Evolutionary conservation across 2,113 vertebrate species (phyloP), one percentile per base, ranked within the genome.

Genomic region (Phalacrocorax carbo): DNA sequence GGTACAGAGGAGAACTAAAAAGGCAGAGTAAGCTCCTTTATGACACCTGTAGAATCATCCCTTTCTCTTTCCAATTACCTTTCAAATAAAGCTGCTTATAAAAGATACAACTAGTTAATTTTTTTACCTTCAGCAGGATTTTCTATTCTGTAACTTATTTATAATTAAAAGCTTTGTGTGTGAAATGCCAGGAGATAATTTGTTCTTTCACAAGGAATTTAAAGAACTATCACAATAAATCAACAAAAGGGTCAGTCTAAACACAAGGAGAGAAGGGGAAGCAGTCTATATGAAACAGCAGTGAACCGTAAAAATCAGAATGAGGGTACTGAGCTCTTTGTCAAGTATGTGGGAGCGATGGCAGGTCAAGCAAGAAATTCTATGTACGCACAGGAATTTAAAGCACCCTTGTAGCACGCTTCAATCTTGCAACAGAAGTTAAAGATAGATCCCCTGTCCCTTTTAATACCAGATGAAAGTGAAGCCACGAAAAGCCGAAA

Each of bases 371-470:
- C 55, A 70, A 48, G 26, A 44, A 81, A 73, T 58, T 70, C 40
- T 66, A 1, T 10, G 10, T 7, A 23, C 6, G 32, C 36, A 14
- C 1, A 3, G 48, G 8, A 0, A 52, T 26, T 40, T 49, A 38
- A n/a, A 79, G 23, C 26, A 16, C 27, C 26, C 21, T 18, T 4
- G 13, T 15, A 54, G 40, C 52, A 48, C 7, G 3, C 9, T 18
- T 26, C 15, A 15, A 15, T 18, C 60, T 4, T 27, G 21, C 42
- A 26, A 4, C 29, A 23, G 5, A 36, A 75, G 2, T 4, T 8
- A 14, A 5, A 76, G 60, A 46, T 0, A 1, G 20, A 26, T 29
- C 4, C 23, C 29, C 13, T 5, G 2, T 7, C 10, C 36, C 30
- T 23, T n/a, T 12, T 7, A 46, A 58, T 36, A 6, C 0, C 44